Evolutionary conservation across 2,113 vertebrate species (phyloP).

Genomic region (Baryphthengus martii): DNA sequence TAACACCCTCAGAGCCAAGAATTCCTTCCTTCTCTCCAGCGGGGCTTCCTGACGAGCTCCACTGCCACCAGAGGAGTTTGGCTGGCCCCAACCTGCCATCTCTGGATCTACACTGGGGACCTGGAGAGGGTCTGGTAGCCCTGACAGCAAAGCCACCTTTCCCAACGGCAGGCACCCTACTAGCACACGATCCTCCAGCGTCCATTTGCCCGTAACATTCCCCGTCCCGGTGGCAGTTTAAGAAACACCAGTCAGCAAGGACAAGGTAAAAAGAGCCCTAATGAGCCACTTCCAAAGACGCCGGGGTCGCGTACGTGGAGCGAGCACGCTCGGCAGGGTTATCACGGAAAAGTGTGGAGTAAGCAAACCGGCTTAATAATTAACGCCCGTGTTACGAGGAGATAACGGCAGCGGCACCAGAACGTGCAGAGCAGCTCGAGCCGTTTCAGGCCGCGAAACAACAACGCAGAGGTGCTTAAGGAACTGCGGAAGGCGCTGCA

Average conservation of each 20-base stretch:
- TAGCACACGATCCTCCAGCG: accelerated
- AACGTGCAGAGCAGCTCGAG: background rate
- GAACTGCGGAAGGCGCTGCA: background rate
- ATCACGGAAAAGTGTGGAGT: background rate
- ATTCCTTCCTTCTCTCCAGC: no score
- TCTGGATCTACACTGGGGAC: background rate
- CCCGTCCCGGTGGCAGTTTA: background rate
- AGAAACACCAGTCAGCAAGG: background rate
- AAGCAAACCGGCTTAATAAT: background rate
- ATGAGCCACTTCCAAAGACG: background rate
- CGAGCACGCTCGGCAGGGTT: background rate
- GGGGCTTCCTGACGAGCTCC: background rate
- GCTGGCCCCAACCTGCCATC: background rate
- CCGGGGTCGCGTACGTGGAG: background rate
- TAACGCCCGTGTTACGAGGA: background rate
- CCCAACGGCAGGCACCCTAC: background rate
- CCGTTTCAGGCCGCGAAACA: background rate
- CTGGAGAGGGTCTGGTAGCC: background rate
- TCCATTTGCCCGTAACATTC: accelerated
- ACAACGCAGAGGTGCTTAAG: background rate
- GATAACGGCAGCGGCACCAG: background rate
- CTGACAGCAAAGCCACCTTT: background rate
- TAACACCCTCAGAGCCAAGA: no score
- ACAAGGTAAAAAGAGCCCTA: background rate
- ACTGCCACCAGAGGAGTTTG: accelerated